A percentile compares a stretch with the other conserved stretches of the same genome.
These are phyloP conservation scores for Varecia variegata DNA, from an alignment of 2,797 vertebrate genomes.

Conservation along the genomic window DNA sequence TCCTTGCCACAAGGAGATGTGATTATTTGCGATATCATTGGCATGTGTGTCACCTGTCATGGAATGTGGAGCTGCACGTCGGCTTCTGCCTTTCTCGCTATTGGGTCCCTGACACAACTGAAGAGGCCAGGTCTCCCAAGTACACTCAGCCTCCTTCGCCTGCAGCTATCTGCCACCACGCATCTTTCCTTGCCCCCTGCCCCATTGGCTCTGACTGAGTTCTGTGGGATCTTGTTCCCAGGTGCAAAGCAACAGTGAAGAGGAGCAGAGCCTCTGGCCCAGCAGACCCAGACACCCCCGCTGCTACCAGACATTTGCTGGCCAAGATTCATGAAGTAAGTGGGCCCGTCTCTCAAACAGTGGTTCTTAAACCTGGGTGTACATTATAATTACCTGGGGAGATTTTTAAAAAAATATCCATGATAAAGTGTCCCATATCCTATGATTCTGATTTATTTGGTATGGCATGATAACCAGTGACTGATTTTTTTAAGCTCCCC, in stretches of 20 bases:
- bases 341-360: not conserved
- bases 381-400: not conserved
- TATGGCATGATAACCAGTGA: not conserved
- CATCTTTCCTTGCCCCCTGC: not conserved
- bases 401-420: not conserved
- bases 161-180: not conserved
- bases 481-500: not conserved
- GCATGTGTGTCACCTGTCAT: not conserved
- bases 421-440: not conserved
- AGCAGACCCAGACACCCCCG: not conserved
- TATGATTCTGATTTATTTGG: not conserved
- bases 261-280: not conserved
- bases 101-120: not conserved
- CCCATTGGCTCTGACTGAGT: not conserved
- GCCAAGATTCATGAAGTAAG: slow-evolving; percentile 48
- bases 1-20: not conserved
- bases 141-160: not conserved
- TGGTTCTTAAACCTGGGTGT: not conserved
- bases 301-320: not conserved
- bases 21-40: not conserved
- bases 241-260: slow-evolving; percentile 43
- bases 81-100: not conserved
- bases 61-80: not conserved
- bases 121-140: not conserved
- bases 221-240: slow-evolving; percentile 34